Evolutionary conservation across 53 echinoderm and acorn worm species (phyloP).

Genomic region (Temnopleurus reevesii): DNA sequence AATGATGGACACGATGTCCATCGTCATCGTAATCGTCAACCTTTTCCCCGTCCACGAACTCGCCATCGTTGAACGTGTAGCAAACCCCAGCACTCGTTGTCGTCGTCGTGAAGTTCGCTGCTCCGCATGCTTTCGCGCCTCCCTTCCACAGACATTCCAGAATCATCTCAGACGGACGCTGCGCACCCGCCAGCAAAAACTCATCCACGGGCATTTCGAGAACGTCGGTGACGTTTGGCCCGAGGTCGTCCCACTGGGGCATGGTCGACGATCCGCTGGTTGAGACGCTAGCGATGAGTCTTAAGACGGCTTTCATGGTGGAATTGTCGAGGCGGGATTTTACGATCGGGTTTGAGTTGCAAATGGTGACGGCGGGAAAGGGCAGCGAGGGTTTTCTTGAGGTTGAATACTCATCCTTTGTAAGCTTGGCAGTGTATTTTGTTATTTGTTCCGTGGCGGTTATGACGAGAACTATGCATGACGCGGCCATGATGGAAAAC

Average conservation of each 20-base stretch:
- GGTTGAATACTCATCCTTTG: not conserved
- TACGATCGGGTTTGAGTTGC: not conserved
- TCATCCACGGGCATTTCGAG: not conserved
- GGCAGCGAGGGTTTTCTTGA: not conserved
- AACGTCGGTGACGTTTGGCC: not conserved
- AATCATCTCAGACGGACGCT: slow-evolving; percentile 42
- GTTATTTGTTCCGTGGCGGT: not conserved
- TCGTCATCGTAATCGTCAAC: not conserved
- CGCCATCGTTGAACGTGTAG: slow-evolving; percentile 62
- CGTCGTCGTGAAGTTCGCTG: slow-evolving; percentile 47
- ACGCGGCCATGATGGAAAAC: not conserved
- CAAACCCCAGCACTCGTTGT: slow-evolving; percentile 57
- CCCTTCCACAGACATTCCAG: slow-evolving; percentile 52
- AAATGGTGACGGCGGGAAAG: slow-evolving; percentile 44
- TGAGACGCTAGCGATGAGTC: not conserved
- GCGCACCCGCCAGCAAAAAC: slow-evolving; percentile 7
- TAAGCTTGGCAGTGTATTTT: not conserved
- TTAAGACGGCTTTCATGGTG: not conserved
- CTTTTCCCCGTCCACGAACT: not conserved
- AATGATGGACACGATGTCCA: not conserved
- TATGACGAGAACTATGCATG: not conserved
- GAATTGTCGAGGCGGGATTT: not conserved
- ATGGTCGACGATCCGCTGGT: too few relatives aligned
- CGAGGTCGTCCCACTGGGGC: not conserved
- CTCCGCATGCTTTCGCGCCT: slow-evolving; percentile 6